phyloP scores from a whole-genome alignment of 1,140 invertebrate genomes.

The Andrena cerasifolii region DNA sequence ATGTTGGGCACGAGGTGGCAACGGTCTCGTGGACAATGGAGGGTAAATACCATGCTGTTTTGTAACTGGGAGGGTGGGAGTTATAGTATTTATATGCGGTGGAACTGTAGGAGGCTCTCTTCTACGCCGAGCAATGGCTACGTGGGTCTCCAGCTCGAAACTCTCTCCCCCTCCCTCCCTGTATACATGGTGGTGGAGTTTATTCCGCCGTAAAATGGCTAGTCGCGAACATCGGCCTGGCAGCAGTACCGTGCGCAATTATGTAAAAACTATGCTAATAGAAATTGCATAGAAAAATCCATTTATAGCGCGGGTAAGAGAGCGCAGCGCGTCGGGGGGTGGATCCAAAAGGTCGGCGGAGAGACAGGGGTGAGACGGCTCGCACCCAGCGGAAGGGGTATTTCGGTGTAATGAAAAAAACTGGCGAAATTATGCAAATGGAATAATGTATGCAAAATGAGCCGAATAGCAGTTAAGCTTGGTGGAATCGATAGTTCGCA shows the following conservation, averaged over 20 bases:
- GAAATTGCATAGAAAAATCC: conserved; percentile 78
- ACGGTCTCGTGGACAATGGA: too few species aligned
- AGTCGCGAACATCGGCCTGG: conserved; percentile 57
- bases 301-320: conserved; percentile 65
- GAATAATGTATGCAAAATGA: conserved; percentile 73
- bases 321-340: neutral
- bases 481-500: conserved; percentile 66
- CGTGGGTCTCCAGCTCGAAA: too few species aligned
- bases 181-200: conserved; percentile 61
- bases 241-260: conserved; percentile 72
- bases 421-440: conserved; percentile 13
- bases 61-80: too few species aligned
- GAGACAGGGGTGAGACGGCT: conserved; percentile 6
- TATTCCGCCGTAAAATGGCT: conserved; percentile 73
- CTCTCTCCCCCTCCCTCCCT: neutral
- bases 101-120: neutral
- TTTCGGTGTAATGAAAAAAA: conserved; percentile 67
- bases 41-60: too few species aligned
- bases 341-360: conserved; percentile 1
- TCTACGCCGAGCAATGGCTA: too few species aligned
- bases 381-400: conserved; percentile 41
- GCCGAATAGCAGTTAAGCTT: conserved; percentile 60
- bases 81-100: neutral
- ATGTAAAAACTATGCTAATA: conserved; percentile 81
- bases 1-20: too few species aligned